Conservation (phyloP, 1,140 invertebrate species). For the Harpegnathos saltator region DNA sequence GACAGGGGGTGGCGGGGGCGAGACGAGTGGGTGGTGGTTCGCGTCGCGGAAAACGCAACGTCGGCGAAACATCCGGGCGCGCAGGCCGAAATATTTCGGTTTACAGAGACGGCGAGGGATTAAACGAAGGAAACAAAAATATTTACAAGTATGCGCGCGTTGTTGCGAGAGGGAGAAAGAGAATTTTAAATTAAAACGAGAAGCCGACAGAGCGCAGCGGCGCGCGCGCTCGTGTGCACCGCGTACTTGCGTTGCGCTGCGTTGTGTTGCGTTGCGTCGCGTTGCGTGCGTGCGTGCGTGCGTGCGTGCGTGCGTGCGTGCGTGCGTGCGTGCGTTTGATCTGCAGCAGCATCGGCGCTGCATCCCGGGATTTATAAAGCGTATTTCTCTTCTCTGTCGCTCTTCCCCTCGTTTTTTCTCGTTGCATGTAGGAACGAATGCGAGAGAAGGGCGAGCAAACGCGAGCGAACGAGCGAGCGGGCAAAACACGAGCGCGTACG, state of each 20-base stretch:
- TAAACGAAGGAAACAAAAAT: conserved; percentile 39
- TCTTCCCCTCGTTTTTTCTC: neutral
- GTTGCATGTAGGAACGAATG: conserved; percentile 1
- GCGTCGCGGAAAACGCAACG: too few relatives aligned
- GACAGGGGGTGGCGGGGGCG: too few relatives aligned
- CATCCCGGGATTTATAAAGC: conserved; percentile 50
- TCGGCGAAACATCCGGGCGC: neutral
- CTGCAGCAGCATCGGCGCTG: neutral
- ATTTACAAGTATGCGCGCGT: conserved; percentile 33
- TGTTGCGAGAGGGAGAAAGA: conserved; percentile 10
- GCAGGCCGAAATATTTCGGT: conserved; percentile 24
- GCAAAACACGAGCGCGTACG: conserved; percentile 32
- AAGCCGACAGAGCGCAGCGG: too few relatives aligned
- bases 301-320: too few relatives aligned
- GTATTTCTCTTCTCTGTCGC: neutral
- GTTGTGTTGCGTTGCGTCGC: too few relatives aligned
- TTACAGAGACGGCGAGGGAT: conserved; percentile 21
- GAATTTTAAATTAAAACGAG: conserved; percentile 50
- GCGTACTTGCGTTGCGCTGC: too few relatives aligned
- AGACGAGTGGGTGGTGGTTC: too few relatives aligned
- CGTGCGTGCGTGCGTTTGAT: conserved; percentile 6
- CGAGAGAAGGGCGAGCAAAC: conserved; percentile 25
- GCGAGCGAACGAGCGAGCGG: neutral
- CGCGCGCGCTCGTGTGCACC: neutral
- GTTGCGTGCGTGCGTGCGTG: too few relatives aligned